Evolutionary conservation across 2,113 vertebrate species (phyloP).

Genomic region (Melanerpes formicivorus): DNA sequence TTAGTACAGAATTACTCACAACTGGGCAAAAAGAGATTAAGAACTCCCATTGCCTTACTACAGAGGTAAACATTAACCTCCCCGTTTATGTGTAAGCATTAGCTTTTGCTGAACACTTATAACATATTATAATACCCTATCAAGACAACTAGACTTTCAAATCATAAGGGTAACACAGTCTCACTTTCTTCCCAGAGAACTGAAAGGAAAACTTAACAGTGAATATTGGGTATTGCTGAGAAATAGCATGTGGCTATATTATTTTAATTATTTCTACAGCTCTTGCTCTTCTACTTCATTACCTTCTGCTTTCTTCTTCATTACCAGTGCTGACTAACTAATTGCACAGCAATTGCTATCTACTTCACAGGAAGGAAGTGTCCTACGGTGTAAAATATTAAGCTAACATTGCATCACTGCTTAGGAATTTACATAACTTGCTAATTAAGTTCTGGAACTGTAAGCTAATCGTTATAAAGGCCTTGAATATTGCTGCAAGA

Average conservation of each 20-base stretch:
- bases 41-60: background rate
- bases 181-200: background rate
- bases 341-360: background rate
- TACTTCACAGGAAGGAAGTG: background rate
- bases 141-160: background rate
- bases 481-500: background rate
- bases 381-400: background rate
- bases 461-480: background rate
- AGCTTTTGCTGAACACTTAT: background rate
- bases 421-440: background rate
- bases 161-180: background rate
- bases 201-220: background rate
- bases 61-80: background rate
- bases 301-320: background rate
- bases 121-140: background rate
- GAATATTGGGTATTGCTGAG: background rate
- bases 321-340: background rate
- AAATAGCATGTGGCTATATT: background rate
- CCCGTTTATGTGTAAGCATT: background rate
- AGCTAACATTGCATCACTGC: background rate
- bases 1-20: background rate
- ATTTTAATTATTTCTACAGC: background rate
- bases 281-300: background rate
- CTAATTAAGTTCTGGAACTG: background rate
- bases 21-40: background rate